phyloP scores from a whole-genome alignment of 2,888 invertebrate species.

The Leucozona laternaria region DNA sequence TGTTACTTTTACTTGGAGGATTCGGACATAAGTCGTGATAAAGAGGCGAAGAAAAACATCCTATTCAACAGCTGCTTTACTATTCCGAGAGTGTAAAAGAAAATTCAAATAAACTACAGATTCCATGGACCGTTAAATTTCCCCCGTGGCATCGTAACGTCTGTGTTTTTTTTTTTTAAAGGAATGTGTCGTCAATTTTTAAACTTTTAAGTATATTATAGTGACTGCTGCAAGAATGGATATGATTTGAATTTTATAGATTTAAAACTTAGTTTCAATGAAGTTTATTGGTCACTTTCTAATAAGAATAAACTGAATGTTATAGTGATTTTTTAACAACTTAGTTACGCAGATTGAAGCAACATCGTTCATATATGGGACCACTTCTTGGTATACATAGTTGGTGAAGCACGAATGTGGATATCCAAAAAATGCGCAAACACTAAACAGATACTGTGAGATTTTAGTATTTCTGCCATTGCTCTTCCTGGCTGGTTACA shows the following conservation, averaged over 20 bases:
- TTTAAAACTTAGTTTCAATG: background rate
- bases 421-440: too few species aligned
- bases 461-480: too few species aligned
- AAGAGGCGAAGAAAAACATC: conserved; percentile 23
- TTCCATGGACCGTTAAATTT: conserved; percentile 73
- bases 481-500: too few species aligned
- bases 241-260: background rate
- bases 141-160: conserved; percentile 47
- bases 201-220: background rate
- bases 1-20: background rate
- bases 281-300: too few species aligned
- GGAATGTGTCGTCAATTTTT: background rate
- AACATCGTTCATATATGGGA: too few species aligned
- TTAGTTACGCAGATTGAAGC: too few species aligned
- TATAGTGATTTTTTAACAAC: too few species aligned
- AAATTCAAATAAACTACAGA: conserved; percentile 61
- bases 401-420: too few species aligned
- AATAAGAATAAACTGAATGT: too few species aligned
- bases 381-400: too few species aligned
- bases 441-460: too few species aligned
- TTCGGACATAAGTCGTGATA: conserved; percentile 57
- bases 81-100: conserved; percentile 48
- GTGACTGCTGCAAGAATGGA: background rate
- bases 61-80: conserved; percentile 48
- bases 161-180: background rate